Evolutionary conservation across 2,797 vertebrate genomes (phyloP).

Genomic region (Epinephelus coioides): DNA sequence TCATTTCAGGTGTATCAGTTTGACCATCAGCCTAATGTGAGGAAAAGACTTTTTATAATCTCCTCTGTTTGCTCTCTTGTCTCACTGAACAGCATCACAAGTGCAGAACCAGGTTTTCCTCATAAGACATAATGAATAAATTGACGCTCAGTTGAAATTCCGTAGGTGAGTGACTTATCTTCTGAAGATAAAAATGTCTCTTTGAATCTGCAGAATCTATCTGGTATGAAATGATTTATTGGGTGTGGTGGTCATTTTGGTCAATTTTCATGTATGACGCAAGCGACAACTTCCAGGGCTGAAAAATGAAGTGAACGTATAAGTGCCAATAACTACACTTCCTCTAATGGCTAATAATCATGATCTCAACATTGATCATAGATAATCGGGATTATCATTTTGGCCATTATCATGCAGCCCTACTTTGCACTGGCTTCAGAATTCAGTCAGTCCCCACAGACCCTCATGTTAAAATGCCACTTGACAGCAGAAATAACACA

Average conservation of each 20-base stretch:
- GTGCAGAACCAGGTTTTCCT: not conserved
- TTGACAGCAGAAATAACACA: too few species aligned
- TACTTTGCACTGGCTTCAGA: too few species aligned
- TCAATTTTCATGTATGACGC: not conserved
- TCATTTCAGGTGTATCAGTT: not conserved
- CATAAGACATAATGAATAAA: not conserved
- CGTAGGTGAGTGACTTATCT: not conserved
- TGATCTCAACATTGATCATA: too few species aligned
- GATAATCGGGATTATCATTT: too few species aligned
- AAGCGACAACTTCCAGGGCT: too few species aligned
- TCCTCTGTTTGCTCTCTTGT: not conserved
- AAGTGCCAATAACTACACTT: too few species aligned
- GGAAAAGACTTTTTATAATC: not conserved
- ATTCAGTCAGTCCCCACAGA: too few species aligned
- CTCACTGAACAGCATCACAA: constrained; percentile 11
- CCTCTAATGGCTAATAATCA: too few species aligned
- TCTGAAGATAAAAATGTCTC: not conserved
- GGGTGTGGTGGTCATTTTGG: not conserved
- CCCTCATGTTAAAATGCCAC: too few species aligned
- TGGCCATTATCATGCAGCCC: too few species aligned
- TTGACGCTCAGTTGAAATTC: not conserved
- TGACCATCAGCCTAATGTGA: too few species aligned
- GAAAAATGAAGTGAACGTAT: too few species aligned
- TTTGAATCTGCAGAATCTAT: not conserved
- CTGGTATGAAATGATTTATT: not conserved